phyloP scores from a whole-genome alignment of 35 echinoderm and acorn worm species.

The Heliocidaris tuberculata region DNA sequence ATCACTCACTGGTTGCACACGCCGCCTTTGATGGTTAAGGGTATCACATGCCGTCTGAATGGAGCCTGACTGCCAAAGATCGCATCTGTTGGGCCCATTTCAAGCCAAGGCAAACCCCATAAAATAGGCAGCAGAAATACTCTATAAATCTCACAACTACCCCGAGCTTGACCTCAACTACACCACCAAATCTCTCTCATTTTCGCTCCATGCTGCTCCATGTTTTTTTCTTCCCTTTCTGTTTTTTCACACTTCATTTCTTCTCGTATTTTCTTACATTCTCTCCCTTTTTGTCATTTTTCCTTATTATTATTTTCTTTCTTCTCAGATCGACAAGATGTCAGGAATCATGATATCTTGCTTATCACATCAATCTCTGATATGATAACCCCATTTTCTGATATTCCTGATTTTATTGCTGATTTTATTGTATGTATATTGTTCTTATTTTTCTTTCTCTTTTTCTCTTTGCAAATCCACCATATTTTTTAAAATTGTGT shows the following conservation, averaged over 20 bases:
- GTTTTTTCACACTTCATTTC: not conserved
- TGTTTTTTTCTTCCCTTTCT: not conserved
- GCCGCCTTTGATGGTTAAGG: conserved; percentile 47
- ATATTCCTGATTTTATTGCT: not conserved
- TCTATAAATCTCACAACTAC: conserved; percentile 66
- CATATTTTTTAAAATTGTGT: too few species aligned
- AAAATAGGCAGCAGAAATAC: conserved; percentile 67
- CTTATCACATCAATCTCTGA: not conserved
- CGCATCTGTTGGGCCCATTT: conserved; percentile 68
- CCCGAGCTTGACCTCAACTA: conserved; percentile 34
- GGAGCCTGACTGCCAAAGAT: conserved; percentile 57
- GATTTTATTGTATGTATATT: too few species aligned
- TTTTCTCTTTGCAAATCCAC: too few species aligned
- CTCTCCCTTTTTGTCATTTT: too few species aligned
- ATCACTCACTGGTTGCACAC: conserved; percentile 23
- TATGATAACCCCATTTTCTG: not conserved
- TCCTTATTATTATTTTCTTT: not conserved
- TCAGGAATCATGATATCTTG: not conserved
- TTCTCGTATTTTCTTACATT: not conserved
- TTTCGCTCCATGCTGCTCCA: not conserved
- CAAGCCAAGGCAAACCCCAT: conserved; percentile 56
- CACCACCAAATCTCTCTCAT: conserved; percentile 27
- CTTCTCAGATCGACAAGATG: not conserved
- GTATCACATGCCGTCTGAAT: conserved; percentile 54
- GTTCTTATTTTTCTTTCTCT: too few species aligned